Base-by-base conservation (phyloP, 2,113 vertebrate genomes). In the Vimba vimba region DNA sequence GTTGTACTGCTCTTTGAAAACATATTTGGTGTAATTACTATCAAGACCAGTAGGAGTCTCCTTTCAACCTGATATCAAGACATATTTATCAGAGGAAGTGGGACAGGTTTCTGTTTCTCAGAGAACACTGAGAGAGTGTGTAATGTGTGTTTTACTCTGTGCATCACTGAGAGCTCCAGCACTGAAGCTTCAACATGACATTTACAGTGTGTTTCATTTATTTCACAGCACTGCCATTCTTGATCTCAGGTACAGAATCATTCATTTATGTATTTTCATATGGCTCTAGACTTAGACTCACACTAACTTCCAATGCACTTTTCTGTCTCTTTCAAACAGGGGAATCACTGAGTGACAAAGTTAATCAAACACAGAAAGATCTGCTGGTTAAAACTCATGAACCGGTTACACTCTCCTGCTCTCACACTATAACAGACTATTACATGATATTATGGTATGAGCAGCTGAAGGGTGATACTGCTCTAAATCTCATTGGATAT, bases 371-470 rank as follows among this genome's bases (percentile, higher is more conserved):
- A 11, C 87, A 85, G 17, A 23, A 39, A 59, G 7, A 43, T 21
- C 36, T 2, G 30, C 89, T 36, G 68, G 13, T 76, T 76, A 27
- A 50, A 30, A 13, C 6, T 7, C 5, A 75, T 45, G 17, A 73
- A 47, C 11, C 13, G 69, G 36, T 83, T 39, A 36, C 17, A 45
- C 80, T 90, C 7, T 47, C 27, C 36, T 91, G 88, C 55, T 81
- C 5, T 39, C 88, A 91, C 47, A 64, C 39, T 13, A 82, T 84
- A 69, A 1, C 10, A 15, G 21, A 7, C 21, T 89, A 87, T 71
- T 2, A 66, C 3, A 60, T 10, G 4, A 90, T 90, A 25, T 11
- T 84, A 45, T 91, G 87, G 88, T 91, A 89, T 83, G 79, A 89
- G 12, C 62, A 73, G 17, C 2, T 59, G 7, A 23, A 13, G 25